phyloP scores from a whole-genome alignment of 2,113 vertebrate genomes.

The Mystacornis crossleyi region DNA sequence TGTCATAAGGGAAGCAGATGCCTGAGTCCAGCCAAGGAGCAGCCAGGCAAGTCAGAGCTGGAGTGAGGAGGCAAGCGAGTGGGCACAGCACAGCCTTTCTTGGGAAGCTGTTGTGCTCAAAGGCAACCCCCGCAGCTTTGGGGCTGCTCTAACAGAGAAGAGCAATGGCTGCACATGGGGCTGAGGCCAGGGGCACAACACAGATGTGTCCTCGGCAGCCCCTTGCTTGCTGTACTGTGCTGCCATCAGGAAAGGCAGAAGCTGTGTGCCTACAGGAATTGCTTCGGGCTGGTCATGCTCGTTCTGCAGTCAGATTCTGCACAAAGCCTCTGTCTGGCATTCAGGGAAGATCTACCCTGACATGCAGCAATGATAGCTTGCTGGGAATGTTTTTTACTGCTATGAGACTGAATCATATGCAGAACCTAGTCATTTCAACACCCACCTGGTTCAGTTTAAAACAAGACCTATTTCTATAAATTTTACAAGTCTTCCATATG shows the following conservation, averaged over 20 bases:
- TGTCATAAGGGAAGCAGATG: not conserved
- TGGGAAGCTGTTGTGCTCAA: not conserved
- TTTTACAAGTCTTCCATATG: constrained; percentile 17
- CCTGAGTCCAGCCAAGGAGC: not conserved
- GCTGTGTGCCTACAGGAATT: not conserved
- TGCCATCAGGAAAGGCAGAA: not conserved
- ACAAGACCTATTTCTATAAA: not conserved
- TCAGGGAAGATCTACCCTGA: not conserved
- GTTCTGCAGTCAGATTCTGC: not conserved
- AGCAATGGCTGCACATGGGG: not conserved
- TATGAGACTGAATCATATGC: not conserved
- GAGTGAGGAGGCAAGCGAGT: accelerated
- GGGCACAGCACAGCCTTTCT: not conserved
- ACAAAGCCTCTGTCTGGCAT: not conserved
- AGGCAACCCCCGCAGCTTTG: not conserved
- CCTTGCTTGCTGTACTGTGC: accelerated
- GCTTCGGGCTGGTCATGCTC: accelerated
- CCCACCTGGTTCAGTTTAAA: constrained; percentile 32
- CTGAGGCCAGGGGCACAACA: not conserved
- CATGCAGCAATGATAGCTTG: not conserved
- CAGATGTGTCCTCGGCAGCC: not conserved
- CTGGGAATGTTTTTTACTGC: not conserved
- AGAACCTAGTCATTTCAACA: constrained; percentile 11
- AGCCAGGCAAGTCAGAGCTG: not conserved
- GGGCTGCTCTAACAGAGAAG: not conserved